Evolutionary conservation across 2,888 invertebrate genomes (phyloP).

Genomic region (Charanyca ferruginea): DNA sequence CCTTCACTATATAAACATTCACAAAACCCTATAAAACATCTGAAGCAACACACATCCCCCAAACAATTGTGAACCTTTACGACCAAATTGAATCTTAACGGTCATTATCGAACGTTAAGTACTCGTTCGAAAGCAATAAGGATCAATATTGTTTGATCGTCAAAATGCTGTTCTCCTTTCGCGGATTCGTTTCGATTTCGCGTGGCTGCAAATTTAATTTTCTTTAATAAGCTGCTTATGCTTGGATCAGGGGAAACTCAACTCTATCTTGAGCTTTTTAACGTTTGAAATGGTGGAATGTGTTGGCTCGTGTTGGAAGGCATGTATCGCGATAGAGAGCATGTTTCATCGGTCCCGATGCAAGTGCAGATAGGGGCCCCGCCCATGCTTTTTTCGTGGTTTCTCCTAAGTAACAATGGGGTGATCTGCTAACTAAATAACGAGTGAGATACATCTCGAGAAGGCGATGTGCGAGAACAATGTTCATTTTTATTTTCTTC

Average conservation of each 20-base stretch:
- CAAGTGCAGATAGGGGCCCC: conserved; percentile 84
- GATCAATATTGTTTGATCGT: conserved; percentile 74
- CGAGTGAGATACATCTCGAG: conserved; percentile 82
- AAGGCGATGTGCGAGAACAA: conserved; percentile 81
- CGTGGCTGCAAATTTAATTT: conserved; percentile 90
- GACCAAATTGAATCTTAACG: conserved; percentile 58
- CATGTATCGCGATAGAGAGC: conserved; percentile 87
- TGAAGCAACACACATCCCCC: conserved; percentile 64
- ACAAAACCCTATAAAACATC: conserved; percentile 65
- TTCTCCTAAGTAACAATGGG: conserved; percentile 89
- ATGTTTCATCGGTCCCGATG: conserved; percentile 88
- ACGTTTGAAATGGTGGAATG: conserved; percentile 63
- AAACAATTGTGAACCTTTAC: conserved; percentile 71
- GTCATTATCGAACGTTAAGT: conserved; percentile 67
- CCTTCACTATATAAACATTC: conserved; percentile 87
- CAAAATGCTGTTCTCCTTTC: conserved; percentile 73
- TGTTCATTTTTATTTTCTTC: conserved; percentile 76
- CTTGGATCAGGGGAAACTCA: conserved; percentile 58
- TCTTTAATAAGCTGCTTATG: conserved; percentile 87
- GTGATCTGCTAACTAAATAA: conserved; percentile 91
- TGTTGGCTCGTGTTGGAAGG: conserved; percentile 79
- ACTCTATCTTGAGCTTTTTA: conserved; percentile 65
- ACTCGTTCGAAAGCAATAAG: conserved; percentile 71
- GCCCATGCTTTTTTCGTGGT: conserved; percentile 91
- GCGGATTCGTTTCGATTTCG: conserved; percentile 85